phyloP scores from a whole-genome alignment of 2,113 vertebrate species.

The Dromas ardeola region DNA sequence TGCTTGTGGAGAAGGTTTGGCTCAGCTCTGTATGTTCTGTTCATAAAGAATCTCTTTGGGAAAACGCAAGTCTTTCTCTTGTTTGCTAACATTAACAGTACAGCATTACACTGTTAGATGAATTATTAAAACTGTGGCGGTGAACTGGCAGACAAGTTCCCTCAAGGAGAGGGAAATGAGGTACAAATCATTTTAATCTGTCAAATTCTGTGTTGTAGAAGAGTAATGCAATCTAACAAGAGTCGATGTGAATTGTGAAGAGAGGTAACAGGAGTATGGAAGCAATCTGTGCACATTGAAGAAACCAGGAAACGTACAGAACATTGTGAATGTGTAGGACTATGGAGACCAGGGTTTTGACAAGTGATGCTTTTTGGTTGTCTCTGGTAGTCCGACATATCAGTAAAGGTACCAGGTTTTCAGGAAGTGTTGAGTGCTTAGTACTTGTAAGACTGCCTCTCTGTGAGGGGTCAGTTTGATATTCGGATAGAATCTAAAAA shows the following conservation, averaged over 20 bases:
- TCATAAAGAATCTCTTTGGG: background rate
- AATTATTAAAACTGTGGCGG: background rate
- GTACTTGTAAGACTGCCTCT: background rate
- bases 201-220: background rate
- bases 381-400: background rate
- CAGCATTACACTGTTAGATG: background rate
- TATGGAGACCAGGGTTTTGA: background rate
- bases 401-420: background rate
- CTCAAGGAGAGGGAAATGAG: background rate
- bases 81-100: background rate
- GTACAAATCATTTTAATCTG: background rate
- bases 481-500: background rate
- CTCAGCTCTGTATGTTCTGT: background rate
- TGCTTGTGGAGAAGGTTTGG: background rate
- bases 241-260: background rate
- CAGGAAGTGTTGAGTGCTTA: background rate
- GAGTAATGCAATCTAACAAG: background rate
- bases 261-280: background rate
- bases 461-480: background rate
- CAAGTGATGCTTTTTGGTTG: background rate
- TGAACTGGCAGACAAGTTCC: background rate
- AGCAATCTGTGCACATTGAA: rapidly evolving
- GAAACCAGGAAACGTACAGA: background rate
- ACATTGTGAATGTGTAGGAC: background rate
- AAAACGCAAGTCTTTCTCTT: background rate